Evolutionary conservation across 2,888 invertebrate species (phyloP), one percentile per base, ranked within the genome.

Genomic region (Drosophila longiperda): DNA sequence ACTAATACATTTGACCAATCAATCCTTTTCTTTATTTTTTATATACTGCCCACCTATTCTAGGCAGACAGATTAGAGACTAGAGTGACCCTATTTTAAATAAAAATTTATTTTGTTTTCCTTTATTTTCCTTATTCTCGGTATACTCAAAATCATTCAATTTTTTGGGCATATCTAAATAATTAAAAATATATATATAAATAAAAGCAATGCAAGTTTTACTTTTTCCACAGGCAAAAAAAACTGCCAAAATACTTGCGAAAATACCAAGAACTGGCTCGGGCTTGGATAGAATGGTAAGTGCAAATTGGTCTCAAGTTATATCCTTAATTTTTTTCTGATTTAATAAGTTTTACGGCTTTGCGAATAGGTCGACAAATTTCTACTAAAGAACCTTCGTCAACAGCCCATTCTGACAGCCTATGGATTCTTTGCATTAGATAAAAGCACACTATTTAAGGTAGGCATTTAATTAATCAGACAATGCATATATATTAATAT

Each of bases 391-490:
- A 92, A 91, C 64, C 68, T 92, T 17, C 87, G 89, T 0, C 91
- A 88, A 62, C 89, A 89, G 54, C 91, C 92, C 0, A 90, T 91
- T 53, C 68, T 92, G 15, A 92, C 92, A 11, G 92, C 92, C 7
- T 92, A 91, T 68, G 92, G 92, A 2, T 92, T 92, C 57, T 92
- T 91, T 36, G 83, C 92, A 0, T 53, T 92, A 36, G 91, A 92
- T 64, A 91, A 87, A 49, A 89, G 88, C 53, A 91, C 91, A 1
- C 75, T 92, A 5, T 92, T 92, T 29, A 91, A 91, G 85, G 92
- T 91, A 62, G 38, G 42, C 12, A 29, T 12, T 9, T 15, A 49
- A 59, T n/a, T n/a, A n/a, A 52, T 29, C 23, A 42, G 2, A 5
- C n/a, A 5, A 58, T 9, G 15, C 45, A 20, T 20, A 3, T 38